Evolutionary conservation across 2,113 vertebrate species (phyloP).

Genomic region (Sinosuthora webbiana): DNA sequence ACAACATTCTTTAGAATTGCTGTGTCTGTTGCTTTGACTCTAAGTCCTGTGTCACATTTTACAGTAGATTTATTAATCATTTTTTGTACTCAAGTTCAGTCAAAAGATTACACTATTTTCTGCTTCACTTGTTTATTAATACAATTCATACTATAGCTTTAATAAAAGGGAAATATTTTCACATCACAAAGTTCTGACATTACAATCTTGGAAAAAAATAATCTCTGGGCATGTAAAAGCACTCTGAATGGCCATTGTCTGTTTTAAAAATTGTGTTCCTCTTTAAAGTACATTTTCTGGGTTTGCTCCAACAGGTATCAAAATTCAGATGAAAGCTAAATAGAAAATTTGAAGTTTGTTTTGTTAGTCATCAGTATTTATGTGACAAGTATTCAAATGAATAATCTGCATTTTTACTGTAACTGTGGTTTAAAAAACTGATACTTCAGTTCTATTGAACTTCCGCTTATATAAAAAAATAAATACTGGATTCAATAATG

Average conservation of each 20-base stretch:
- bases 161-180: not conserved
- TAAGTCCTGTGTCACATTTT: not conserved
- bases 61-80: not conserved
- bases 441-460: not conserved
- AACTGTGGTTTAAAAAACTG: not conserved
- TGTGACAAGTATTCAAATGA: not conserved
- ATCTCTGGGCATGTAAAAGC: not conserved
- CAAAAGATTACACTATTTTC: not conserved
- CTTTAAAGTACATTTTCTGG: not conserved
- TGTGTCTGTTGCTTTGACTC: not conserved
- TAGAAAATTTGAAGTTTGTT: not conserved
- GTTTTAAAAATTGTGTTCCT: not conserved
- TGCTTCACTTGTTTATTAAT: not conserved
- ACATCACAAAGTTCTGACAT: not conserved
- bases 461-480: not conserved
- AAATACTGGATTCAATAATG: not conserved
- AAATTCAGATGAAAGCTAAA: not conserved
- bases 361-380: not conserved
- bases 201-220: not conserved
- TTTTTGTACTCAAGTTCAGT: not conserved
- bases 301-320: not conserved
- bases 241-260: not conserved
- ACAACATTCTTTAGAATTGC: not conserved
- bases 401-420: not conserved
- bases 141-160: not conserved